Evolutionary conservation across 2,888 invertebrate species (phyloP), one percentile per base, ranked within the genome.

Genomic region (Leptarthrus brevirostris): DNA sequence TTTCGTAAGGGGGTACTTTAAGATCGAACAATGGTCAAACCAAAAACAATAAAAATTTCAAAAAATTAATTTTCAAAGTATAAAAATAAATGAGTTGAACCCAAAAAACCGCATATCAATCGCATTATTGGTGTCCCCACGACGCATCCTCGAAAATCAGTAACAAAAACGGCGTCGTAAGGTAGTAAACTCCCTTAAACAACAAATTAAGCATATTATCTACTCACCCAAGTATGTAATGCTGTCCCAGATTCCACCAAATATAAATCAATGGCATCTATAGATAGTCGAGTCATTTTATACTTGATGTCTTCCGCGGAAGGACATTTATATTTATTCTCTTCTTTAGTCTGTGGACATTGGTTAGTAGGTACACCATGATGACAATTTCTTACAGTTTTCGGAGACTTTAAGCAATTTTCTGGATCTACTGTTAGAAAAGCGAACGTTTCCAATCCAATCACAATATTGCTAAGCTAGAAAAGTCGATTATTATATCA

Each of bases 181-280:
- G n/a, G n/a, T n/a, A n/a, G n/a, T n/a, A n/a, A n/a, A n/a, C n/a
- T n/a, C n/a, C n/a, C n/a, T n/a, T n/a, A n/a, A n/a, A n/a, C n/a
- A n/a, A n/a, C 30, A 30, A 30, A 5, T 30, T 30, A 30, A 5
- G 4, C 30, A 30, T 30, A 30, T 5, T 30, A 30, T n/a, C n/a
- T 3, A 77, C 81, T 80, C 80, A 91, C 90, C 94, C 95, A 95
- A 1, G 95, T 86, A 81, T 95, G 95, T 30, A 96, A 86, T 0
- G 95, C 94, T 2, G 95, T 93, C 52, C 94, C 94, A 36, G 90
- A 89, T 84, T 98, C 98, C 54, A 96, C 93, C 64, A 98, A 84
- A 85, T 95, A 95, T 53, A 99, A 87, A 85, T 97, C 96, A 1
- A 98, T 87, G 1, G 93, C 91, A 85, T 97, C 97, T 34, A 97